Evolutionary conservation across 1,140 invertebrate genomes (phyloP).

Genomic region (Neodiprion virginianus): DNA sequence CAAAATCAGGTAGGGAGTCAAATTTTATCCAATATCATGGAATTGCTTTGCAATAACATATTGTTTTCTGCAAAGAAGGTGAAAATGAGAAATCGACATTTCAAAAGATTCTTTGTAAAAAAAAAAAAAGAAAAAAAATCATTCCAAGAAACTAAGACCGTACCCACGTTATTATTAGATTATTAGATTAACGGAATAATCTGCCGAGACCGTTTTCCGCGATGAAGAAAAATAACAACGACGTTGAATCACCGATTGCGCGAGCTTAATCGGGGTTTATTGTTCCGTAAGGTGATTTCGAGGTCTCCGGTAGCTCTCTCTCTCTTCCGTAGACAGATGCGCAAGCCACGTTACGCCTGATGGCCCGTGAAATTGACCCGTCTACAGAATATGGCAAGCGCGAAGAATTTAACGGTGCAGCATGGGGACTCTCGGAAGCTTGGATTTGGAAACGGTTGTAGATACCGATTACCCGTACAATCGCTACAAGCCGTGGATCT

Average conservation of each 20-base stretch:
- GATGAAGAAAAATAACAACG: background rate
- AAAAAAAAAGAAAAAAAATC: background rate
- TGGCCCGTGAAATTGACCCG: slow-evolving; percentile 42
- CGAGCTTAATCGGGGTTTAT: slow-evolving; percentile 39
- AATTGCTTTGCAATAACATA: background rate
- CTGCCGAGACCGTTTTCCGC: background rate
- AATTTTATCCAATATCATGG: no score
- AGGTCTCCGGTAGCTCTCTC: slow-evolving; percentile 21
- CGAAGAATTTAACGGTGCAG: background rate
- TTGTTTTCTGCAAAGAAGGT: background rate
- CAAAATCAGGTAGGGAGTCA: no score
- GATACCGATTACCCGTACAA: no score
- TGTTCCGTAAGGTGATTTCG: slow-evolving; percentile 33
- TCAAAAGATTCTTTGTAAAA: background rate
- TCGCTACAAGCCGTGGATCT: no score
- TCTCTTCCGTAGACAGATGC: no score
- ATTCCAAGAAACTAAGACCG: background rate
- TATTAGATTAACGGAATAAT: no score
- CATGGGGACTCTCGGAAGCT: background rate
- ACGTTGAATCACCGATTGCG: slow-evolving; percentile 31
- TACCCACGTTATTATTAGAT: background rate
- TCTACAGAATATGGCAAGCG: slow-evolving; percentile 25
- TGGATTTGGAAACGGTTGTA: background rate
- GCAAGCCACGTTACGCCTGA: slow-evolving; percentile 33
- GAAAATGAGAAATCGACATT: background rate